Base-by-base conservation (phyloP, 1,140 invertebrate genomes). In the Panulirus ornatus region DNA sequence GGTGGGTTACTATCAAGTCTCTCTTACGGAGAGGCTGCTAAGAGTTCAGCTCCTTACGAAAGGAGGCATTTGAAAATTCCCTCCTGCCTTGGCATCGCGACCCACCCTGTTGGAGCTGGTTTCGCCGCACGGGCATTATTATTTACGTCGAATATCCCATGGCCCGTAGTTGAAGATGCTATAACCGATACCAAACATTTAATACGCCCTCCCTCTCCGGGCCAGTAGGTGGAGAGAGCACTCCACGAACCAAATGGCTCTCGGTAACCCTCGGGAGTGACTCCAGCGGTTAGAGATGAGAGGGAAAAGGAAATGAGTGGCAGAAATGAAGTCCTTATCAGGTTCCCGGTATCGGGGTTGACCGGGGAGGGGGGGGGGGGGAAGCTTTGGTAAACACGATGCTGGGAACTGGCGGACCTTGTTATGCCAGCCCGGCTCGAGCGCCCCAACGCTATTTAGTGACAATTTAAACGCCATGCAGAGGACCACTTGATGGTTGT, bases 321-420 rank as follows among this genome's bases (percentile, higher is more conserved):
- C 38, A 30, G 36, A 44, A 70, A 70, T 58, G 82, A 70, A 22
- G 82, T 40, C 63, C 54, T 84, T 63, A 63, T 66, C 58, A 36
- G 11, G 82, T 66, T 84, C 82, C n/a, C 2, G 14, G n/a, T 84
- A 84, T 71, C 82, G 82, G 63, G 82, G 82, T 70, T 63, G 34
- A 42, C 38, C 54, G 54, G 82, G n/a, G n/a, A n/a, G n/a, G n/a
- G n/a, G n/a, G n/a, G n/a, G n/a, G n/a, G n/a, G n/a, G 5, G 63
- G 82, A 54, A 70, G 54, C 82, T 84, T 84, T 54, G 82, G 82
- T 84, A 84, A 84, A 84, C 82, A 84, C 66, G 82, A 40, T 63
- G 30, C 40, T n/a, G 38, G 38, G 58, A 44, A n/a, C 66, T 84
- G n/a, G 22, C n/a, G n/a, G n/a, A 5, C n/a, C 58, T 66, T 66